These are phyloP conservation scores for Panurus biarmicus DNA, from an alignment of 2,113 vertebrate genomes.

Conservation along the genomic window DNA sequence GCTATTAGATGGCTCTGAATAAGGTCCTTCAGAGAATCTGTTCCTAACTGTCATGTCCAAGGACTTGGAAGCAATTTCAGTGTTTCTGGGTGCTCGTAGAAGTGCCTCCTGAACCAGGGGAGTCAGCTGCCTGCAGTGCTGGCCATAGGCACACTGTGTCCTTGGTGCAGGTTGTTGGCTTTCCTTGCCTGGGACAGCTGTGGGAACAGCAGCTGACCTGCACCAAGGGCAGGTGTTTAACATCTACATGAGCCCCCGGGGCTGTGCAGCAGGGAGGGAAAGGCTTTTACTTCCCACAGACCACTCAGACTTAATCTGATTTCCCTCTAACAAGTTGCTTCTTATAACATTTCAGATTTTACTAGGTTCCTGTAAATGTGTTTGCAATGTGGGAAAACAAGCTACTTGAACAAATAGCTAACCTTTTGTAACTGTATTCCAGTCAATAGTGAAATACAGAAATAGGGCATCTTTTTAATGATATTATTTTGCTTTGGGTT, in stretches of 20 bases:
- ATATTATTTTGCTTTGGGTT: background rate
- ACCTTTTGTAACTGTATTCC: background rate
- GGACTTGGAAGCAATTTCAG: background rate
- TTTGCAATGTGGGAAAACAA: background rate
- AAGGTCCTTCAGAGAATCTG: background rate
- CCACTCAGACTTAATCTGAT: background rate
- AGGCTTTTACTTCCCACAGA: background rate
- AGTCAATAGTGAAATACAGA: background rate
- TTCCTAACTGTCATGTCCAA: background rate
- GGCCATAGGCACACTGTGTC: background rate
- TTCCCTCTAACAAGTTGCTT: background rate
- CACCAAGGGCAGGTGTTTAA: background rate
- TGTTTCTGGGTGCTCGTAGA: background rate
- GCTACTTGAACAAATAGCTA: background rate
- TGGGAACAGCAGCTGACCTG: background rate
- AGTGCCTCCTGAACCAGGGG: background rate
- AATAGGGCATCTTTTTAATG: background rate
- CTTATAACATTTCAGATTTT: background rate
- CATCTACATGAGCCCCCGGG: background rate
- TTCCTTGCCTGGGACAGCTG: fast-evolving
- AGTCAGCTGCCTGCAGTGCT: background rate
- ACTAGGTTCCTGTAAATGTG: background rate
- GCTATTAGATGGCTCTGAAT: background rate
- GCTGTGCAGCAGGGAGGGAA: background rate
- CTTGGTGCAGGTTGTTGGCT: background rate